Evolutionary conservation across 2,797 vertebrate genomes (phyloP), one percentile per base, ranked within the genome.

Genomic region (Erpetoichthys calabaricus): DNA sequence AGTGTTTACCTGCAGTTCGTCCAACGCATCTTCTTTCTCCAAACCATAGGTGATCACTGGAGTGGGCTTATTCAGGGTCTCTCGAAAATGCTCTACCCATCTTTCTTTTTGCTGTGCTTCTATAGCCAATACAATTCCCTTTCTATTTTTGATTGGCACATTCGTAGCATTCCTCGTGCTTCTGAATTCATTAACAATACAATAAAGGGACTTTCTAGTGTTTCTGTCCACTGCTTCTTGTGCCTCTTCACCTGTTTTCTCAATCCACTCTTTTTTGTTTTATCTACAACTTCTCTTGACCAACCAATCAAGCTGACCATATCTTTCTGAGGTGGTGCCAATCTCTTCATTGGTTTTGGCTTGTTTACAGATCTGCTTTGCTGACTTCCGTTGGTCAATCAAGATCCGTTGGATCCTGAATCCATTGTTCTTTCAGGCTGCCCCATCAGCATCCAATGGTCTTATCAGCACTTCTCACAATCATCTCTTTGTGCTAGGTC

Each of bases 221-320:
- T 55, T 47, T 54, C 41, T 46, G 57, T 58, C 60, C 54, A 64
- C 49, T 60, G 57, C 47, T 61, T 47, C 59, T 46, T 56, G 60
- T 64, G 51, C 53, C 9, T 45, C 42, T 64, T 61, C 57, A 55
- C 58, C 60, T 61, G 56, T 10, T 46, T 57, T 54, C 57, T 56
- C 57, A 59, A 61, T 59, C 58, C 10, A 45, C 59, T 45, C 9
- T 45, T 47, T 53, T 52, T 54, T 59, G 9, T 59, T 55, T n/a
- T 51, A 45, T 56, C 54, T 59, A 25, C 25, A 25, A 25, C 25
- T 25, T 25, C 25, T 25, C 25, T 25, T 25, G 25, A 25, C 25
- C 25, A 25, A 25, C 25, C 25, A 25, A 25, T 25, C 25, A 25
- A 25, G 25, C 25, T 25, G 25, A 25, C 25, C 25, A 25, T 25